These are phyloP conservation scores for Jacana jacana DNA, from an alignment of 2,113 vertebrate species.

Conservation along the genomic window DNA sequence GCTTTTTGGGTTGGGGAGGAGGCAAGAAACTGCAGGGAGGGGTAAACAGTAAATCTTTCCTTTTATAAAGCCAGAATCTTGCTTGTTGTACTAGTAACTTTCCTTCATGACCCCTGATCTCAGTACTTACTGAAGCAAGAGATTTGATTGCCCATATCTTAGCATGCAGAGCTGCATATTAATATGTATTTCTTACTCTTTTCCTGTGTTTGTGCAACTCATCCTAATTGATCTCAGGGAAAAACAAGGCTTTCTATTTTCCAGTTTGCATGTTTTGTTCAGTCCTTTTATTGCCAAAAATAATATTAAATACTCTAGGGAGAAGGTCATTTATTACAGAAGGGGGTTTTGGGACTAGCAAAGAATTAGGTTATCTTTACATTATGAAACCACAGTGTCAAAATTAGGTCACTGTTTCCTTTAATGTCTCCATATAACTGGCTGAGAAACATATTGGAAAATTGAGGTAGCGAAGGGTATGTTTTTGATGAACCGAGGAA, in stretches of 20 bases:
- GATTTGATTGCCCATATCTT: not conserved
- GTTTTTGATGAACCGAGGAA: not conserved
- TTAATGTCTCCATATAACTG: not conserved
- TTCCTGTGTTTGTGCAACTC: not conserved
- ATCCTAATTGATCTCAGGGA: not conserved
- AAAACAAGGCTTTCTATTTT: not conserved
- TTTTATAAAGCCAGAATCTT: not conserved
- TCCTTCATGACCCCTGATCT: not conserved
- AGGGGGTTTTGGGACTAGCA: not conserved
- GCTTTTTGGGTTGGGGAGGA: not conserved
- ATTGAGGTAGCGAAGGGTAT: not conserved
- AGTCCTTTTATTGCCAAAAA: not conserved
- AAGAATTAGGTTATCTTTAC: slow-evolving; percentile 39
- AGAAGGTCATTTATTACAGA: not conserved
- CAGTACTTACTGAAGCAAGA: not conserved
- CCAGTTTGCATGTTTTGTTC: not conserved
- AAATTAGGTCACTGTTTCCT: slow-evolving; percentile 25
- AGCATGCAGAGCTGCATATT: not conserved
- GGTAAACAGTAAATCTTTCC: not conserved
- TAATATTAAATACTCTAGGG: not conserved
- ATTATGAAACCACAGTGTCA: slow-evolving; percentile 28
- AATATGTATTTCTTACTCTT: not conserved
- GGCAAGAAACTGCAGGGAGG: not conserved
- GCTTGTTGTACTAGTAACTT: not conserved
- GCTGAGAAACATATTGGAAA: not conserved